phyloP scores from a whole-genome alignment of 1,140 invertebrate genomes.

The Geopemphigus sp. region DNA sequence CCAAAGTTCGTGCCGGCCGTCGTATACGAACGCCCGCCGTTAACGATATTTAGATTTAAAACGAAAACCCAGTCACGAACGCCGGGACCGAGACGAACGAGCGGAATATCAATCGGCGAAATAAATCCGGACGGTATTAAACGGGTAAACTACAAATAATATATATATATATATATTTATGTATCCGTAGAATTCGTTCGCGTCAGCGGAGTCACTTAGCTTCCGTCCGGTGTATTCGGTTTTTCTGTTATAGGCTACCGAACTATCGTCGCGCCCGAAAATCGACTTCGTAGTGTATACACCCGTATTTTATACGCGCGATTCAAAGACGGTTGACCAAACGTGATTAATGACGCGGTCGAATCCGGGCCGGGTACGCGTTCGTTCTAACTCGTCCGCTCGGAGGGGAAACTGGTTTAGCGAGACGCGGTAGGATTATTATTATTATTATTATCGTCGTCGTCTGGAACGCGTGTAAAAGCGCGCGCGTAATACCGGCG shows the following conservation, averaged over 20 bases:
- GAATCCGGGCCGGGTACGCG: background rate
- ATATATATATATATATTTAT: too few species aligned
- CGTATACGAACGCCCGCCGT: background rate
- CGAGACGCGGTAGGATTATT: background rate
- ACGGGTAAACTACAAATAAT: too few species aligned
- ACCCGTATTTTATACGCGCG: too few species aligned
- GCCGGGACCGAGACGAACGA: background rate
- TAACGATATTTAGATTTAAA: slow-evolving; percentile 27
- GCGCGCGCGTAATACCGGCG: background rate
- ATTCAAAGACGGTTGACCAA: background rate
- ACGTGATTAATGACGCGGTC: slow-evolving; percentile 22
- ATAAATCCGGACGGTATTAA: too few species aligned
- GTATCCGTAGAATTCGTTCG: too few species aligned
- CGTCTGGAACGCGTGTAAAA: background rate
- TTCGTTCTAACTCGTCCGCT: background rate
- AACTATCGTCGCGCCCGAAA: too few species aligned
- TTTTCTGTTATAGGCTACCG: too few species aligned
- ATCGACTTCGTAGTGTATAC: too few species aligned
- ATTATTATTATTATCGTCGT: background rate
- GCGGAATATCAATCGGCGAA: background rate
- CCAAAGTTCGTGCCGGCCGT: background rate
- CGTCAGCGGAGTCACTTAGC: too few species aligned
- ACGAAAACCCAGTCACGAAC: slow-evolving; percentile 18
- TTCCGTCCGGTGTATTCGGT: too few species aligned
- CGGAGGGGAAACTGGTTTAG: slow-evolving; percentile 32